Evolutionary conservation across 2,888 invertebrate genomes (phyloP).

Genomic region (Aproaerema taeniolella): DNA sequence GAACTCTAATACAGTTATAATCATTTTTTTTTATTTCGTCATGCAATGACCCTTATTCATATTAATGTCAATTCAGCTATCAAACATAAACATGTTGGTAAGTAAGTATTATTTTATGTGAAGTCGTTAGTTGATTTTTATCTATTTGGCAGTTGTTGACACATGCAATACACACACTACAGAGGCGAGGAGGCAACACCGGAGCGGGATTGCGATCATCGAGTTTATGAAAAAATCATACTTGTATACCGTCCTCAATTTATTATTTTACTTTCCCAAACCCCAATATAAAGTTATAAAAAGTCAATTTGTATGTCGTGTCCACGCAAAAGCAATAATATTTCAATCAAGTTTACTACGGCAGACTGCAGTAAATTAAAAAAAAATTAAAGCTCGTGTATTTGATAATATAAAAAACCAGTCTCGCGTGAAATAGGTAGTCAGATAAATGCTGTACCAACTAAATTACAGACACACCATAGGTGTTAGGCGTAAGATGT

Average conservation of each 20-base stretch:
- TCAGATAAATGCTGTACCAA: constrained; percentile 41
- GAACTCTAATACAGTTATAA: too few relatives aligned
- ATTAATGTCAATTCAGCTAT: background rate
- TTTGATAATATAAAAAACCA: constrained; percentile 42
- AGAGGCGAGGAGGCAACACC: constrained; percentile 29
- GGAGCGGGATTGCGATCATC: constrained; percentile 75
- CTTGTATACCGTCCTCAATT: background rate
- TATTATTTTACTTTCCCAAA: background rate
- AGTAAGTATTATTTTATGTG: background rate
- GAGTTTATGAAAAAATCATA: constrained; percentile 41
- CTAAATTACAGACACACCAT: constrained; percentile 62
- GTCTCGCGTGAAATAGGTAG: constrained; percentile 50
- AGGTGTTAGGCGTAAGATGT: constrained; percentile 52
- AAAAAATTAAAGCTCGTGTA: constrained; percentile 62
- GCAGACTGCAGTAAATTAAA: constrained; percentile 56
- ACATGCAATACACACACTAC: constrained; percentile 61
- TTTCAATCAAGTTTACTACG: constrained; percentile 36
- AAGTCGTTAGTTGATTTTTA: background rate
- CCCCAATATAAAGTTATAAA: too few relatives aligned
- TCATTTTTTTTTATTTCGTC: too few relatives aligned
- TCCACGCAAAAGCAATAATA: constrained; percentile 49
- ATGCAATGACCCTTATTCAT: too few relatives aligned
- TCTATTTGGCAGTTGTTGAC: constrained; percentile 9
- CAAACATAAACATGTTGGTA: too few relatives aligned
- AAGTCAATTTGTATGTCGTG: constrained; percentile 20